Evolutionary conservation across 2,888 invertebrate species (phyloP).

Genomic region (Rotaria sp.): DNA sequence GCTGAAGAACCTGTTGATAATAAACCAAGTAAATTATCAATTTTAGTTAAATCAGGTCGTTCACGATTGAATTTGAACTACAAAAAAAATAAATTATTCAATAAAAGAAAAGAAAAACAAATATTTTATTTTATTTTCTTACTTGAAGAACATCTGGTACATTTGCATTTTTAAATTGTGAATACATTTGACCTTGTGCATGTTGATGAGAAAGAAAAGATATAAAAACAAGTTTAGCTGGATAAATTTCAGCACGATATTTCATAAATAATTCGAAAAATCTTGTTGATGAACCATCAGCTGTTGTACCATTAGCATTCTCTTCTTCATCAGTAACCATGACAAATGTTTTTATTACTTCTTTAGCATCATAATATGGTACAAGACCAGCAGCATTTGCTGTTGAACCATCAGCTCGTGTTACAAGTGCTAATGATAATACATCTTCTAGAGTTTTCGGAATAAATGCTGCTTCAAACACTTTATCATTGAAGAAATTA

Average conservation of each 20-base stretch:
- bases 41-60: constrained; percentile 53
- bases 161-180: constrained; percentile 43
- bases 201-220: constrained; percentile 52
- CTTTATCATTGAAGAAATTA: constrained; percentile 51
- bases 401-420: constrained; percentile 48
- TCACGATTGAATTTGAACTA: constrained; percentile 47
- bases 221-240: constrained; percentile 52
- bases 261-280: constrained; percentile 49
- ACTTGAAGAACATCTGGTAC: constrained; percentile 47
- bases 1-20: constrained; percentile 42
- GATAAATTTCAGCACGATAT: constrained; percentile 51
- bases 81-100: not conserved
- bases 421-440: constrained; percentile 49
- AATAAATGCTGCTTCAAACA: constrained; percentile 46
- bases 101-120: too few species aligned
- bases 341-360: constrained; percentile 53
- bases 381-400: constrained; percentile 51
- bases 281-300: constrained; percentile 42
- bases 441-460: constrained; percentile 52
- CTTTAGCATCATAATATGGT: constrained; percentile 51
- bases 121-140: constrained; percentile 4
- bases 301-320: constrained; percentile 44
- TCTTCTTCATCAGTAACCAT: constrained; percentile 56
- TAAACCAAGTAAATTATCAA: constrained; percentile 52
- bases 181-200: constrained; percentile 49